These are phyloP conservation scores for Pediacus dermestoides DNA, from an alignment of 2,888 invertebrate genomes.

Conservation along the genomic window DNA sequence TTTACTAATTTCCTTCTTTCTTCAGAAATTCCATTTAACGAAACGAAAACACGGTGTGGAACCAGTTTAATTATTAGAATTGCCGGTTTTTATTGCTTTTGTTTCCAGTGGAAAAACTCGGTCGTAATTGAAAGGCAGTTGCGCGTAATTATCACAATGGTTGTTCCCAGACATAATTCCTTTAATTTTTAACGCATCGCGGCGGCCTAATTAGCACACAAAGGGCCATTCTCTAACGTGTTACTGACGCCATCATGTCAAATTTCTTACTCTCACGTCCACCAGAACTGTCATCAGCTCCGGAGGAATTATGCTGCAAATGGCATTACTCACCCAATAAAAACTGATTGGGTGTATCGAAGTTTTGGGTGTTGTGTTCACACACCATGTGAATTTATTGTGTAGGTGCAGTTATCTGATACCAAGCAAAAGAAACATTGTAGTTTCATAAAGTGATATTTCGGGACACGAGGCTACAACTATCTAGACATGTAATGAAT, in stretches of 20 bases:
- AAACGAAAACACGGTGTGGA: conserved; percentile 6
- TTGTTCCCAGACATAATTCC: conserved; percentile 25
- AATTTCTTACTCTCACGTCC: conserved; percentile 1
- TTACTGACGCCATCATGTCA: not conserved
- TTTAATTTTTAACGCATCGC: conserved; percentile 31
- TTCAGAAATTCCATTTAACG: conserved; percentile 6
- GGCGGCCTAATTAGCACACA: conserved; percentile 31
- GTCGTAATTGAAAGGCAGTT: conserved; percentile 22
- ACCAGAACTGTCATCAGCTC: no score
- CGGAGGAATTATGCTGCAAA: no score
- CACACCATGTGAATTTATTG: conserved; percentile 1
- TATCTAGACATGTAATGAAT: conserved; percentile 28
- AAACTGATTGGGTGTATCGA: no score
- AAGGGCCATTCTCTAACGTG: conserved; percentile 17
- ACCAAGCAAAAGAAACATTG: not conserved
- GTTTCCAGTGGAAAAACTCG: conserved; percentile 19
- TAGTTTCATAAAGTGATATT: conserved; percentile 1
- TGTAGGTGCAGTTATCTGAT: not conserved
- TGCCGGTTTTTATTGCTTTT: conserved; percentile 12
- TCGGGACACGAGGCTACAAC: conserved; percentile 9
- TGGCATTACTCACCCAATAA: no score
- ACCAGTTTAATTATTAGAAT: conserved; percentile 14
- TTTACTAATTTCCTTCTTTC: conserved; percentile 3
- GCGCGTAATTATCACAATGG: conserved; percentile 24
- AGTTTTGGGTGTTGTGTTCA: no score